Percentiles rank a stretch among this genome's conserved stretches.
phyloP scores from a whole-genome alignment of 2,113 vertebrate species.

The Rallus limicola region DNA sequence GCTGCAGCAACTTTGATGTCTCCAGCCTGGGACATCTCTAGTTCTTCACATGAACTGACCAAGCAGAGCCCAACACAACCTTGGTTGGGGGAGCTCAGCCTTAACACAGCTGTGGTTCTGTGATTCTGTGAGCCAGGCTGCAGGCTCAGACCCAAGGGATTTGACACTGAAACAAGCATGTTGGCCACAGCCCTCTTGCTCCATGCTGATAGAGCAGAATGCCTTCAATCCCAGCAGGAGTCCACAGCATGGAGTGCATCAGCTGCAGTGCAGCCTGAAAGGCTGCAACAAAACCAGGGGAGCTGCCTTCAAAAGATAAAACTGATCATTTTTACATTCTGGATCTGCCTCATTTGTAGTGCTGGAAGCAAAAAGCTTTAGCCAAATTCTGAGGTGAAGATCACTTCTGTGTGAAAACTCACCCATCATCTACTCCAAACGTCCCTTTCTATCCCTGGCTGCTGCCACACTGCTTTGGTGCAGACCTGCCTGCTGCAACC shows the following conservation, averaged over 20 bases:
- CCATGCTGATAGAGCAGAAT: neutral
- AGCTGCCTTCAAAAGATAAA: neutral
- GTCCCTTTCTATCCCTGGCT: neutral
- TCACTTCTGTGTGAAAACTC: neutral
- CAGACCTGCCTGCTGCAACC: neutral
- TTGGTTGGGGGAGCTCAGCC: neutral
- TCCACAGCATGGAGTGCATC: accelerated
- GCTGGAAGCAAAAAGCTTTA: neutral
- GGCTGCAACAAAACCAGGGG: neutral
- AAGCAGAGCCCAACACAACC: neutral
- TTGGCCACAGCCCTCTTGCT: neutral
- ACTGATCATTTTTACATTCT: neutral
- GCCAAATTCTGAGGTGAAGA: neutral
- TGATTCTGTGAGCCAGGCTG: neutral
- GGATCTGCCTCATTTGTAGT: neutral
- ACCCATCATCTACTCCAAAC: neutral
- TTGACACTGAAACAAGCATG: neutral
- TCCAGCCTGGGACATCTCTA: neutral
- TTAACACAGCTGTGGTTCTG: too few species aligned
- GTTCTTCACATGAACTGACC: neutral
- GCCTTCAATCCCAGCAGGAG: neutral
- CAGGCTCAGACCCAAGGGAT: too few species aligned
- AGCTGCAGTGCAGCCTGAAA: neutral
- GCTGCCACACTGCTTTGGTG: neutral
- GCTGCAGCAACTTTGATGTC: neutral